Evolutionary conservation across 2,888 invertebrate genomes (phyloP), one percentile per base, ranked within the genome.

Genomic region (Parochlus steinenii): DNA sequence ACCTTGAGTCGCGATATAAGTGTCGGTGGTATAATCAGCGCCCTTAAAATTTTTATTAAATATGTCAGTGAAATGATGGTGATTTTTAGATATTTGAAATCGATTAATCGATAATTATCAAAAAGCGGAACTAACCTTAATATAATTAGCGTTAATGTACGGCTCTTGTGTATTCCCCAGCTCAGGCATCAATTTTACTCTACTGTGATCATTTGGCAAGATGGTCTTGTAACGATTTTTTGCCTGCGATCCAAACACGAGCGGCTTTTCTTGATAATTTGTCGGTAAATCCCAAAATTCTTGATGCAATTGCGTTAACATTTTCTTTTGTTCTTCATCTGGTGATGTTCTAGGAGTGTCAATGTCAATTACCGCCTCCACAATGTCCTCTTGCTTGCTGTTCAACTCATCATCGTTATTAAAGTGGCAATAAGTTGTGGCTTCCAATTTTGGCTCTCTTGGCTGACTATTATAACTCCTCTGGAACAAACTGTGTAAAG

Each of bases 211-310:
- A 56, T 90, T 87, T 18, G 90, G 86, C 49, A 92, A 63, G 33
- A 92, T 87, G 0, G 83, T 78, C 52, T 80, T 76, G 51, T 92
- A 92, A 42, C 92, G 69, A 56, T 92, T 92, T 60, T 87, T 87
- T 10, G 74, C 67, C 45, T 86, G 85, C 17, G 86, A 83, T 1
- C 90, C 90, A 18, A 82, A 80, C 2, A 90, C 80, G 48, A 82
- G 75, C 6, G 86, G 78, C 50, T 85, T 85, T 50, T 89, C 87
- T 44, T 89, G 87, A 44, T 86, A 77, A 57, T 92, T 92, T 40
- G 85, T 69, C 0, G 90, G 90, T 49, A 92, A 75, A 55, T 89
- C 87, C 89, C 89, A 90, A 53, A 92, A 92, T 55, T 92, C 90
- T 48, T 85, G 79, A 51, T 83, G 78, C 34, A 92, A 53, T 42